Conservation (phyloP, 2,113 vertebrate genomes). For the Nymphicus hollandicus region DNA sequence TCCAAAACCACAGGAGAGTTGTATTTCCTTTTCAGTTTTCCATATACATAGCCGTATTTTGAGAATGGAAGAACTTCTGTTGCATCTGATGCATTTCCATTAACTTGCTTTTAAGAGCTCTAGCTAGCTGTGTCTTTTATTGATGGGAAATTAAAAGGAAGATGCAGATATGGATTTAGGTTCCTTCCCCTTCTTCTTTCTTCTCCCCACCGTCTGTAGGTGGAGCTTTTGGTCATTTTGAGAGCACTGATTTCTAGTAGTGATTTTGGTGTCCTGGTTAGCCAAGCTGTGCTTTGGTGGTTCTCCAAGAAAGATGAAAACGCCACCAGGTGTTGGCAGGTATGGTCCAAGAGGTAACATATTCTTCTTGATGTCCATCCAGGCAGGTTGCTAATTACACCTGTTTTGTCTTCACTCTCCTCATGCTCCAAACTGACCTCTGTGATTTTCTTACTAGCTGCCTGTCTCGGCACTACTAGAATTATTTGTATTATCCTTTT, state of each 20-base stretch:
- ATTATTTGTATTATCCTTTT: background rate
- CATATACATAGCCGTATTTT: background rate
- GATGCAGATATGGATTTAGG: background rate
- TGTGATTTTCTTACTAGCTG: background rate
- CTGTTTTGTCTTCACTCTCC: accelerated
- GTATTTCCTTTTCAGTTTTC: background rate
- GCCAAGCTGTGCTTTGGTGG: background rate
- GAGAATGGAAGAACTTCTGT: background rate
- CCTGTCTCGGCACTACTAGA: background rate
- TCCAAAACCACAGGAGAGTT: background rate
- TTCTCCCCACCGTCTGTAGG: background rate
- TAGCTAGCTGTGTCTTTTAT: background rate
- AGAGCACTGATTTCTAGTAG: background rate
- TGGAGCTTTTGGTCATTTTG: background rate
- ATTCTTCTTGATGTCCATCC: background rate
- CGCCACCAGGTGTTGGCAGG: background rate
- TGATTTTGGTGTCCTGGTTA: background rate
- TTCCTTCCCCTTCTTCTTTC: background rate
- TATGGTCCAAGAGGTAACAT: background rate
- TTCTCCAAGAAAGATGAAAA: background rate
- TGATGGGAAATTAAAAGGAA: background rate
- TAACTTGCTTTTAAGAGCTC: background rate
- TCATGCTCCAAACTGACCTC: background rate
- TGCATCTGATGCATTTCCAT: background rate
- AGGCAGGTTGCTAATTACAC: background rate